Percentiles rank a stretch among this genome's conserved stretches.
phyloP scores from a whole-genome alignment of 1,140 invertebrate species.

The Metaphire vulgaris region DNA sequence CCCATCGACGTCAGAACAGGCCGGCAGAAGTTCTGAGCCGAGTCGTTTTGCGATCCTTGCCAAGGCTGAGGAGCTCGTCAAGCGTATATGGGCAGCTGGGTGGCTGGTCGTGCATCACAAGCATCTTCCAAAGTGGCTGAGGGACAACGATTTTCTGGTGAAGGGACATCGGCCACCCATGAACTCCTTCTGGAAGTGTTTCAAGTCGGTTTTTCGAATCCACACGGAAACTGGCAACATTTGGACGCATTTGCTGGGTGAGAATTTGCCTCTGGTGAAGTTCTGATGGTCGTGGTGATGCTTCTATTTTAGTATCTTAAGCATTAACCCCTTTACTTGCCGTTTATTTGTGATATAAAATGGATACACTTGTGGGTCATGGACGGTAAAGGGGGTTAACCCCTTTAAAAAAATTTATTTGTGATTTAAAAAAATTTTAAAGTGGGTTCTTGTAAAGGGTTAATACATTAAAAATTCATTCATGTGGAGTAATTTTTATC shows the following conservation, averaged over 20 bases:
- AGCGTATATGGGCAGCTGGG: constrained; percentile 78
- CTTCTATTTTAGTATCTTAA: background rate
- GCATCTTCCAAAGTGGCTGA: constrained; percentile 81
- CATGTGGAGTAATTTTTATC: too few relatives aligned
- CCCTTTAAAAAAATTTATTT: background rate
- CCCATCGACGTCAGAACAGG: background rate
- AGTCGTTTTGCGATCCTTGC: constrained; percentile 2
- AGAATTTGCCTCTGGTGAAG: background rate
- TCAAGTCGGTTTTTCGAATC: constrained; percentile 90
- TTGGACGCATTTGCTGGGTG: constrained; percentile 78
- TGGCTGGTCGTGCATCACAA: constrained; percentile 50
- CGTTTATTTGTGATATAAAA: background rate
- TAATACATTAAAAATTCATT: too few relatives aligned
- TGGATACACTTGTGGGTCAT: background rate
- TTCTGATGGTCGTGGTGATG: background rate
- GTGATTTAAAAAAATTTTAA: too few relatives aligned
- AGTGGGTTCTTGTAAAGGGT: too few relatives aligned
- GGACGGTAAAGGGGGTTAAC: background rate
- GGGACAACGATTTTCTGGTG: constrained; percentile 89
- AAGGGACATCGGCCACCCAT: constrained; percentile 85
- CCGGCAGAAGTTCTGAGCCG: background rate
- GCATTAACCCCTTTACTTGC: background rate
- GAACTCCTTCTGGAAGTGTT: constrained; percentile 89
- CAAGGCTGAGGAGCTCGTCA: constrained; percentile 84
- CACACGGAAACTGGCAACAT: constrained; percentile 90